Evolutionary conservation across 2,888 invertebrate species (phyloP).

Genomic region (Drosophila hamatofila): DNA sequence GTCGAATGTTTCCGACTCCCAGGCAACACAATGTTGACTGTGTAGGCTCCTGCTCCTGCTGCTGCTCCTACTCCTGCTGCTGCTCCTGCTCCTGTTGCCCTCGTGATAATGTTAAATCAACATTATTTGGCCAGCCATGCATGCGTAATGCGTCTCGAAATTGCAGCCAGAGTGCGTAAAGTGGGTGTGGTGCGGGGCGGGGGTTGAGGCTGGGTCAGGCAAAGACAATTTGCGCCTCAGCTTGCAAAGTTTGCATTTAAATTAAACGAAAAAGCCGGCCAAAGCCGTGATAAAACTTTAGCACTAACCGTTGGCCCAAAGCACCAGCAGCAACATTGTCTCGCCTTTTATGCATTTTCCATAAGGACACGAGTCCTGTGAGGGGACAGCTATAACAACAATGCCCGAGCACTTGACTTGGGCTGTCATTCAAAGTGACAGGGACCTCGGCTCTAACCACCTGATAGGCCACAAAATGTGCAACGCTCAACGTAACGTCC

Average conservation of each 20-base stretch:
- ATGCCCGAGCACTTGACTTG: slow-evolving; percentile 74
- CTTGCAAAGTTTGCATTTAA: slow-evolving; percentile 73
- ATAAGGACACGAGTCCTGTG: slow-evolving; percentile 58
- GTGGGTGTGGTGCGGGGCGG: background rate
- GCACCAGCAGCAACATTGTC: slow-evolving; percentile 52
- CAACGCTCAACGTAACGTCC: slow-evolving; percentile 49
- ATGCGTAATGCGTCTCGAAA: slow-evolving; percentile 82
- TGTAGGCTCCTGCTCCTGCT: slow-evolving; percentile 26
- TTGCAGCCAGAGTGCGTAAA: slow-evolving; percentile 47
- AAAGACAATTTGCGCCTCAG: slow-evolving; percentile 72
- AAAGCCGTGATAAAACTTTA: slow-evolving; percentile 71
- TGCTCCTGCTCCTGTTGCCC: slow-evolving; percentile 28
- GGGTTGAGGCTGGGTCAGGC: background rate
- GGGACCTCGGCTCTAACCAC: slow-evolving; percentile 16
- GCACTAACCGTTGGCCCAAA: slow-evolving; percentile 47
- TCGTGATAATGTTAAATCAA: slow-evolving; percentile 83
- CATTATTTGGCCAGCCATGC: slow-evolving; percentile 84
- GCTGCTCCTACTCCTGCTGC: background rate
- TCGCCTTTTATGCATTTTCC: slow-evolving; percentile 74
- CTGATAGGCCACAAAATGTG: slow-evolving; percentile 68
- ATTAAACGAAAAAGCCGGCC: slow-evolving; percentile 62
- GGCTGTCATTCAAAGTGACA: slow-evolving; percentile 80
- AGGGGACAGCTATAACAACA: slow-evolving; percentile 48
- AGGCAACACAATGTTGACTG: slow-evolving; percentile 57
- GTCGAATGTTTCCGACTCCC: background rate